Base-by-base conservation (phyloP, 2,797 vertebrate species). In the Erithacus rubecula region DNA sequence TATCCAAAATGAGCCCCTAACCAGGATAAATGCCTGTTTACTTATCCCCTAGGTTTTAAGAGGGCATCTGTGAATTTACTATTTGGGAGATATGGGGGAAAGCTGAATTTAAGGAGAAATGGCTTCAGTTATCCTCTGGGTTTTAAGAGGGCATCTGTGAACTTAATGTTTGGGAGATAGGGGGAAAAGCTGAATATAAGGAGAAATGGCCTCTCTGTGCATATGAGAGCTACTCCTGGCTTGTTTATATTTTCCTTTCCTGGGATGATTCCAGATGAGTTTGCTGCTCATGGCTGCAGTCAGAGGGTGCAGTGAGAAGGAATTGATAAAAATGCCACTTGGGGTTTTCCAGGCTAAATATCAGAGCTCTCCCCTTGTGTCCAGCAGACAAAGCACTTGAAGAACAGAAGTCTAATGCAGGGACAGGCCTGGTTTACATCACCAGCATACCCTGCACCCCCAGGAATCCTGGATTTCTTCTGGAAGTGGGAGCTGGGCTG, bases 261-360 rank as follows among this genome's bases (percentile, higher is more conserved):
- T 21, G 30, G 39, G 37, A 39, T 89, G 44, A 63, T 92, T 91
- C 83, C 29, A 77, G 52, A 74, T 24, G 32, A 52, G 34, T 56
- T 77, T 70, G 68, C 56, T 78, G 83, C 64, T 91, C 52, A 32
- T 1, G 24, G 52, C 53, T 59, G 46, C 70, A 69, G 81, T 32
- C 0, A 0, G 64, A 84, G 68, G 0, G 0, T 59, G 81, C 71
- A 70, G 36, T 0, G 11, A 89, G 47, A 43, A 62, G 68, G 60
- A 93, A 87, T 37, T 77, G 83, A 85, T 74, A 82, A 80, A 87
- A 92, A 79, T 4, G 14, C 41, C 13, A 0, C 67, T 89, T 70
- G 37, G 82, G 87, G 44, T 87, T 52, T 52, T 37, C 88, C 68
- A 53, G 19, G 63, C 56, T 83, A 43, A 83, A 49, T 41, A 70